Percentiles rank a stretch among this genome's conserved stretches.
phyloP scores from a whole-genome alignment of 2,888 invertebrate genomes.

The Buathra laborator region DNA sequence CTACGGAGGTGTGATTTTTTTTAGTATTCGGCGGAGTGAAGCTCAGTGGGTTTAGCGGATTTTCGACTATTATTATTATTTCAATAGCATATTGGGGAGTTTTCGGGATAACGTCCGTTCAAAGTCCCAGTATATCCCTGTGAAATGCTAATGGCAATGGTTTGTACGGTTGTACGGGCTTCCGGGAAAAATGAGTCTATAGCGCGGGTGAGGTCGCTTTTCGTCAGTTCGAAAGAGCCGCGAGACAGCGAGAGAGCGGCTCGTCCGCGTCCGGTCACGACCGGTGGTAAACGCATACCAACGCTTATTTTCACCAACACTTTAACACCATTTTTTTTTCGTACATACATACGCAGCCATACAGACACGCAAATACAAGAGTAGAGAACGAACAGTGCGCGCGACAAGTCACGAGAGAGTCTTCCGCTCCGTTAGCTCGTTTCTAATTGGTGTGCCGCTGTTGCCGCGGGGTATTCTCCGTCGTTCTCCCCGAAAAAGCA shows the following conservation, averaged over 20 bases:
- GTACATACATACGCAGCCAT: constrained; percentile 5
- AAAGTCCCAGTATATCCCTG: not conserved
- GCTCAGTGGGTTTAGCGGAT: not conserved
- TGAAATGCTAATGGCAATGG: not conserved
- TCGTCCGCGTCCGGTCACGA: constrained; percentile 59
- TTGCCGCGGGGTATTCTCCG: constrained; percentile 49
- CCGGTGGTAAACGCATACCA: not conserved
- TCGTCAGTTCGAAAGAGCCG: constrained; percentile 71
- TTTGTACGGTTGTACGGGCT: not conserved
- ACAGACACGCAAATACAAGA: constrained; percentile 31
- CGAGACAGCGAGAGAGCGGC: constrained; percentile 46
- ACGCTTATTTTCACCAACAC: not conserved
- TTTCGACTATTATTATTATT: no score
- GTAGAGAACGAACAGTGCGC: constrained; percentile 47
- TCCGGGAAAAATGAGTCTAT: constrained; percentile 19
- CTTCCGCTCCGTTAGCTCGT: constrained; percentile 73
- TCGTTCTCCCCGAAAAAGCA: constrained; percentile 51
- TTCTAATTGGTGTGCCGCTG: constrained; percentile 73
- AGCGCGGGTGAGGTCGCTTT: constrained; percentile 25
- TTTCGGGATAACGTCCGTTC: no score
- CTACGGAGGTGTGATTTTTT: not conserved
- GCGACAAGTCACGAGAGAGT: constrained; percentile 72
- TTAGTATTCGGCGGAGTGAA: not conserved
- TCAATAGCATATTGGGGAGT: no score
- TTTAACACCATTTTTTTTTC: not conserved